Base-by-base conservation (phyloP, 2,888 invertebrate genomes). In the Eueremaeus valkanovi region DNA sequence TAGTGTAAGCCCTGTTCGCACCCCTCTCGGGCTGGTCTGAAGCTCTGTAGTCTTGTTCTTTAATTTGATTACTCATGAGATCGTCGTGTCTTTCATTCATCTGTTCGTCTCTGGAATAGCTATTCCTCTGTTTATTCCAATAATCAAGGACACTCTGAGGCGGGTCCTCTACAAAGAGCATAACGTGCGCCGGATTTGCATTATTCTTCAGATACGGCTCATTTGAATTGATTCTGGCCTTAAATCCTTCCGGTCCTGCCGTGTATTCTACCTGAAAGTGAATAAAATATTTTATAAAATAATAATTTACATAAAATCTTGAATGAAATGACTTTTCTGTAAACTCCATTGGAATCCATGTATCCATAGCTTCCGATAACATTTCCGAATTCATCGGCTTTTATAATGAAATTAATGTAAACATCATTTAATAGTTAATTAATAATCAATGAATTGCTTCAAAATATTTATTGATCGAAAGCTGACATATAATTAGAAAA, bases 351-450 rank as follows among this genome's bases (percentile, higher is more conserved):
- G 0, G 73, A 31, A 24, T 73, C 73, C 40, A 31, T 33, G 40
- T 61, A 73, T 3, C 73, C 73, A 36, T 73, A 73, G 21, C 73
- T 73, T 31, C 73, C 73, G 21, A 55, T n/a, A 27, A 73, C 73
- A 55, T 73, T 55, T 6, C 73, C 73, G 61, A 61, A 24, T 33
- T 33, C 61, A 21, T 73, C 73, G 11, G 33, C 61, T 42, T 18
- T 68, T 3, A 13, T 11, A 18, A n/a, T 27, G 31, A 63, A 36
- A 6, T 11, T 18, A 66, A 66, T n/a, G 18, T n/a, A n/a, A 66
- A 9, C 3, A 63, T 8, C 2, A 31, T 33, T 27, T 27, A 24
- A 24, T 27, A 29, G 13, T 13, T 29, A 58, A 9, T 29, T 58
- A 45, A 16, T 45, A 18, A 45, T 13, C 18, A 45, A 45, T 45